phyloP scores from a whole-genome alignment of 2,797 vertebrate genomes.

The Manis crassicaudata region DNA sequence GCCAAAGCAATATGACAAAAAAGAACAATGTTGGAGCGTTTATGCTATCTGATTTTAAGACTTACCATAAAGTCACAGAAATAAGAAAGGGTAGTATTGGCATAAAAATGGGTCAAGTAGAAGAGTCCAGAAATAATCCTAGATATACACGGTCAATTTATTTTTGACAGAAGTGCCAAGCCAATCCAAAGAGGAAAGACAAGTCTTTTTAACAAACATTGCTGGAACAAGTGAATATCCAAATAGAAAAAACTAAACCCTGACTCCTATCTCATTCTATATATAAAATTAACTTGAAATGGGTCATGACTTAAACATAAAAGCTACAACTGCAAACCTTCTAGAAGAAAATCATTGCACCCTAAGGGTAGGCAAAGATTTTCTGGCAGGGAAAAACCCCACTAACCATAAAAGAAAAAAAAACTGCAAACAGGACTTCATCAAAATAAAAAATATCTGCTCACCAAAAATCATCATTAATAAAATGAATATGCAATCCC shows the following conservation, averaged over 20 bases:
- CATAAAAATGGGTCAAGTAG: background rate
- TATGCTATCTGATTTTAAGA: background rate
- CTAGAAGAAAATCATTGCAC: background rate
- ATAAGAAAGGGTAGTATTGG: background rate
- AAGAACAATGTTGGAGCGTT: background rate
- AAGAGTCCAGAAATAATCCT: background rate
- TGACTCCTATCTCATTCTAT: background rate
- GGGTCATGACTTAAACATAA: background rate
- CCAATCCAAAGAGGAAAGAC: background rate
- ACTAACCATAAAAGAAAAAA: background rate
- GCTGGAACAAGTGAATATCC: background rate
- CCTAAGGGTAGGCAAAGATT: background rate
- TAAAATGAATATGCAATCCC: background rate
- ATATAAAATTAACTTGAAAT: conserved; percentile 41
- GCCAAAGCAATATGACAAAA: conserved; percentile 21
- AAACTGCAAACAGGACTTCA: background rate
- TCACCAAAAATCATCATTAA: conserved; percentile 25
- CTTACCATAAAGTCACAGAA: background rate
- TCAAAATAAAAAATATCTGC: conserved; percentile 11
- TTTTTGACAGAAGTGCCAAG: conserved; percentile 3
- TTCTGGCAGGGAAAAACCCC: background rate
- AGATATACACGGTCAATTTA: background rate
- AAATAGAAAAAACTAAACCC: background rate
- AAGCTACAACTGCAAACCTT: conserved; percentile 37
- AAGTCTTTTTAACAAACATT: conserved; percentile 19